A percentile compares a stretch with the other conserved stretches of the same genome.
phyloP scores from a whole-genome alignment of 2,797 vertebrate genomes.

The Acanthiza pusilla region DNA sequence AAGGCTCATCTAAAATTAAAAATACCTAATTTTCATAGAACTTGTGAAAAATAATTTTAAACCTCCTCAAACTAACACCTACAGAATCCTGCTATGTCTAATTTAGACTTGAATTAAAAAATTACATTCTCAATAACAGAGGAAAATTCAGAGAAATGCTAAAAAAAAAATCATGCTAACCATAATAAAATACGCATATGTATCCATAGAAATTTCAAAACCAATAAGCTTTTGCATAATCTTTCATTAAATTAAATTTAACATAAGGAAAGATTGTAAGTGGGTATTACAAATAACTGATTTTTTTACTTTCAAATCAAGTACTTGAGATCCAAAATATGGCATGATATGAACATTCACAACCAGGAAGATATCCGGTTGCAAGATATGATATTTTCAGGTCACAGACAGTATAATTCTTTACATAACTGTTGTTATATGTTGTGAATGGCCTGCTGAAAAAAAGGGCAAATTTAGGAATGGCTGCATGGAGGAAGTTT shows the following conservation, averaged over 20 bases:
- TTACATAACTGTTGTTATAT: neutral
- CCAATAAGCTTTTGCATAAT: neutral
- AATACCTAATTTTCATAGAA: neutral
- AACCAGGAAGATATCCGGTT: neutral
- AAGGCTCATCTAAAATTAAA: neutral
- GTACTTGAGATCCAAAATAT: neutral
- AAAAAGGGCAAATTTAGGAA: neutral
- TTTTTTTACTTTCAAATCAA: neutral
- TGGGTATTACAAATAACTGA: neutral
- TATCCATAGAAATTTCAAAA: neutral
- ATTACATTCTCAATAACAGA: accelerated
- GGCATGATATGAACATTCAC: neutral
- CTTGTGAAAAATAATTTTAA: neutral
- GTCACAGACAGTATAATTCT: neutral
- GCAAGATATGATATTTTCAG: neutral
- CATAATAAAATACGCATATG: neutral
- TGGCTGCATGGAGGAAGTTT: neutral
- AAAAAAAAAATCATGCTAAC: neutral
- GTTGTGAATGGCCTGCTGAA: neutral
- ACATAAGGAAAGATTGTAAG: neutral
- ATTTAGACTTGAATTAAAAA: neutral
- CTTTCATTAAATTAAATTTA: neutral
- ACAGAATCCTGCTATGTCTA: neutral
- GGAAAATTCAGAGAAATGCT: neutral
- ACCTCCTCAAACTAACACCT: accelerated